Evolutionary conservation across 2,888 invertebrate species (phyloP), one percentile per base, ranked within the genome.

Genomic region (Tortrix viridana): DNA sequence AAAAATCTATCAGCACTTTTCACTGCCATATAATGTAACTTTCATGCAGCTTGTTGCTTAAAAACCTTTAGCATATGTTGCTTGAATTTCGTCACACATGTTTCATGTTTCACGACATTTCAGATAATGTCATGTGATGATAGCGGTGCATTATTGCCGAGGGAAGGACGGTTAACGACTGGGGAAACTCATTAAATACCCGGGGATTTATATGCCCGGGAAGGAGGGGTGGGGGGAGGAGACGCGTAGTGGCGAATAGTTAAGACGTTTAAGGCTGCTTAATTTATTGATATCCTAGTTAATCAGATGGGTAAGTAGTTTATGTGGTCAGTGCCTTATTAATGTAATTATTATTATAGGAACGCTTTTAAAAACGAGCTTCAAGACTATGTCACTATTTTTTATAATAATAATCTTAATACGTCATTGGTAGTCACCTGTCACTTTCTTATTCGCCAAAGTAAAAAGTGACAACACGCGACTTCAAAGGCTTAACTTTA

Each of bases 181-280:
- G 74, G 85, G 87, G 88, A 86, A 89, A 87, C 88, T 89, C 89
- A 86, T 90, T 90, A 89, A 89, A 87, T 87, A 85, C 79, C 76
- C 77, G 79, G 75, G 76, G 81, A 90, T 90, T 89, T 89, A 89
- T 87, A 72, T 75, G 72, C 70, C 69, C 68, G 77, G 84, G 81
- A n/a, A 26, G 9, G 43, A 18, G 49, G 19, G 49, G 48, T 19
- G 43, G 43, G 58, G 49, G 19, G 20, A n/a, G 47, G 16, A 48
- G 43, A 32, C 16, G 16, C 49, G 26, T 49, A 26, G 43, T 49
- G 49, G 49, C 46, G 37, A 20, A 55, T 49, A 50, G 55, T 44
- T 50, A 47, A 60, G 60, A 60, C 56, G 43, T 54, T 49, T 49
- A 48, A 52, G 44, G 59, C 48, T 16, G 55, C 49, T 55, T 61